Evolutionary conservation across 2,797 vertebrate genomes (phyloP).

Genomic region (Columba guinea): DNA sequence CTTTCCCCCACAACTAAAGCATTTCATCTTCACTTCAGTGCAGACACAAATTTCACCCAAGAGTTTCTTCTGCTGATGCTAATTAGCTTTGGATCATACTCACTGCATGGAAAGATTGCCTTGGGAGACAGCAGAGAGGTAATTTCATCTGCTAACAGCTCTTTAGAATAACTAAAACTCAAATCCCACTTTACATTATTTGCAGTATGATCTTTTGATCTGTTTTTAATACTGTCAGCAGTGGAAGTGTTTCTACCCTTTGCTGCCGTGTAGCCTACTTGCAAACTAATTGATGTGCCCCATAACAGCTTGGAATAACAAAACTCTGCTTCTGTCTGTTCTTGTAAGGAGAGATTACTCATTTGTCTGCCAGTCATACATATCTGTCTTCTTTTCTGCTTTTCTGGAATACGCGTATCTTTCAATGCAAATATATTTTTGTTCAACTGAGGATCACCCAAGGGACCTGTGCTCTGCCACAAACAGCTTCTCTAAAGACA

Average conservation of each 20-base stretch:
- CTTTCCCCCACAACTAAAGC: neutral
- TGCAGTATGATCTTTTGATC: constrained; percentile 31
- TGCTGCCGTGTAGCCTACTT: neutral
- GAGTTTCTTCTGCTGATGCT: neutral
- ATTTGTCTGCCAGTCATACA: neutral
- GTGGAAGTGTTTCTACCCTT: neutral
- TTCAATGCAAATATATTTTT: neutral
- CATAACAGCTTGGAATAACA: neutral
- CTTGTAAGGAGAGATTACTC: neutral
- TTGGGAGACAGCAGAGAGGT: neutral
- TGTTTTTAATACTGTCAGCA: constrained; percentile 19
- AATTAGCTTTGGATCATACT: constrained; percentile 2
- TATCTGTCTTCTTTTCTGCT: neutral
- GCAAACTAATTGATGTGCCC: neutral
- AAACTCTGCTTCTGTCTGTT: neutral
- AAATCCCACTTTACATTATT: neutral
- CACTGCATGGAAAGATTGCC: neutral
- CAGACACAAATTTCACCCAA: neutral
- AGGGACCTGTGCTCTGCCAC: neutral
- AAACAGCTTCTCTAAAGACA: neutral
- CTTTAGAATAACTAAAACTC: constrained; percentile 27
- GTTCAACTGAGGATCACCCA: neutral
- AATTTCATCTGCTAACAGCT: constrained; percentile 10
- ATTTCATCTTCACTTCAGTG: constrained; percentile 3
- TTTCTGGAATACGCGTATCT: neutral